Percentiles rank a stretch among this genome's conserved stretches.
These are phyloP conservation scores for Acanthurus leucopareius DNA, from an alignment of 2,797 vertebrate genomes.

Conservation along the genomic window DNA sequence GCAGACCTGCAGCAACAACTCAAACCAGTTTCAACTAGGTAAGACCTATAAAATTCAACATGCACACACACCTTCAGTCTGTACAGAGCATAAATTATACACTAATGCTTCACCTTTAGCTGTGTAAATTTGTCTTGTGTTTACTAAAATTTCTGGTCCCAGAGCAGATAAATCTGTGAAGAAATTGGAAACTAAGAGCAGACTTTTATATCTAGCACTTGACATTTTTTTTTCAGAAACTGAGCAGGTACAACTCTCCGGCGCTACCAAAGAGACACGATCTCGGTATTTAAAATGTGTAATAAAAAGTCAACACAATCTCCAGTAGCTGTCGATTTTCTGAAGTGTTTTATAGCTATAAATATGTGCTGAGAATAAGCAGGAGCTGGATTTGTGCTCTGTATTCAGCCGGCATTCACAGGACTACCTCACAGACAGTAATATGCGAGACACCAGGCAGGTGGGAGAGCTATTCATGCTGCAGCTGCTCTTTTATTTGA, in stretches of 20 bases:
- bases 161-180: conserved; percentile 23
- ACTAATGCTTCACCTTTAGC: conserved; percentile 29
- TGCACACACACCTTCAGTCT: conserved; percentile 1
- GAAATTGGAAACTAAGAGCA: neutral
- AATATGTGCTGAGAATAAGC: conserved; percentile 71
- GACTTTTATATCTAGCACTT: conserved; percentile 24
- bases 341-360: conserved; percentile 51
- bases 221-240: conserved; percentile 27
- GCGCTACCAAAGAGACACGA: conserved; percentile 2
- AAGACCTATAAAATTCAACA: conserved; percentile 61
- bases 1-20: conserved; percentile 96
- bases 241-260: conserved; percentile 13
- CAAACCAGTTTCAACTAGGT: conserved; percentile 95
- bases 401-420: conserved; percentile 64
- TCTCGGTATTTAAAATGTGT: conserved; percentile 51
- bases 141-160: conserved; percentile 19
- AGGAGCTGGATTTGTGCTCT: conserved; percentile 49
- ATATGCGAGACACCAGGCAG: conserved; percentile 47
- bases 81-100: conserved; percentile 2
- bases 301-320: conserved; percentile 51
- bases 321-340: conserved; percentile 43
- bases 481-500: conserved; percentile 47
- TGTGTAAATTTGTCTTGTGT: conserved; percentile 20
- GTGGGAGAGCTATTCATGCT: conserved; percentile 40
- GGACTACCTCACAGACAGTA: conserved; percentile 51